These are phyloP conservation scores for Percopsis omiscomaycus DNA, from an alignment of 2,797 vertebrate genomes.

Conservation along the genomic window DNA sequence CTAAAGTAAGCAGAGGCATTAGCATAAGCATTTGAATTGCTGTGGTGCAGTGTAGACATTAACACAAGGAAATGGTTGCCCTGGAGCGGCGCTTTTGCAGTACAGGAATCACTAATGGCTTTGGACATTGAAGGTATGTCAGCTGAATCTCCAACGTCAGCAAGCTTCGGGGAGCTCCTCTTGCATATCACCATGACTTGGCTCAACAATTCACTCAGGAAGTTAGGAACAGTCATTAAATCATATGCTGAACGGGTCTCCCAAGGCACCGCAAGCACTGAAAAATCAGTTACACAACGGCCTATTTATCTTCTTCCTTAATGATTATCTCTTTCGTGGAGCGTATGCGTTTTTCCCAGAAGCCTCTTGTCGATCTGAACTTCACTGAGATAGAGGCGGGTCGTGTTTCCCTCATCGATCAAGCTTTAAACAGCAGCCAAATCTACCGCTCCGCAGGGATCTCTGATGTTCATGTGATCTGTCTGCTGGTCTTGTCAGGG, in stretches of 20 bases:
- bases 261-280: conserved; percentile 6
- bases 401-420: conserved; percentile 76
- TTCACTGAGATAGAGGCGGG: conserved; percentile 51
- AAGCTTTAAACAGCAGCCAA: conserved; percentile 70
- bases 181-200: conserved; percentile 34
- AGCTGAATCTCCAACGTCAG: conserved; percentile 69
- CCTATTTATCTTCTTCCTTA: conserved; percentile 8
- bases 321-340: conserved; percentile 30
- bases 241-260: conserved; percentile 27
- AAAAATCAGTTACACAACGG: conserved; percentile 41
- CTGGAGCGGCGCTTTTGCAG: conserved; percentile 71
- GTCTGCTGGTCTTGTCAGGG: conserved; percentile 53
- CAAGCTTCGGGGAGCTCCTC: conserved; percentile 52
- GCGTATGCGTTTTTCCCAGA: conserved; percentile 57
- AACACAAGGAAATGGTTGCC: conserved; percentile 74
- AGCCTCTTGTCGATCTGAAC: conserved; percentile 49
- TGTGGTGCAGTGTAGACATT: conserved; percentile 66
- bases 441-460: conserved; percentile 68
- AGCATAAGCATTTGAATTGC: conserved; percentile 67
- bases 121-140: conserved; percentile 75
- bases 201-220: conserved; percentile 53
- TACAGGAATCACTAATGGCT: conserved; percentile 75
- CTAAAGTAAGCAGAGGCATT: conserved; percentile 42
- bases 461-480: conserved; percentile 65
- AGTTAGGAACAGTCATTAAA: conserved; percentile 54